A percentile compares a stretch with the other conserved stretches of the same genome.
These are phyloP conservation scores for Sinopyrophorus schimmeli DNA, from an alignment of 2,888 invertebrate species.

Conservation along the genomic window DNA sequence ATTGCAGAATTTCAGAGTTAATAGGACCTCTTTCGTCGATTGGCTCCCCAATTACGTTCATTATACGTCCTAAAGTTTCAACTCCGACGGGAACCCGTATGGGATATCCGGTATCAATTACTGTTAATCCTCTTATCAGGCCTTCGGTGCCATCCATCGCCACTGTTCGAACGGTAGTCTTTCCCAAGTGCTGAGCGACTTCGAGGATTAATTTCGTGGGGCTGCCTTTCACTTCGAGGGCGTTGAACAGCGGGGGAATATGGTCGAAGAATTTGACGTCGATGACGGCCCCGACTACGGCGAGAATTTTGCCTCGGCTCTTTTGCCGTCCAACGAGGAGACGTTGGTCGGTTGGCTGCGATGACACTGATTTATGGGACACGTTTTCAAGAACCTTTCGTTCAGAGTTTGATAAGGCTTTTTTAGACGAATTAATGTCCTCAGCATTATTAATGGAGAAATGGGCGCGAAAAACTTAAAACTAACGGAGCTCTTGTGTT, in stretches of 20 bases:
- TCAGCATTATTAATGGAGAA: no score
- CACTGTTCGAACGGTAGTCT: conserved; percentile 85
- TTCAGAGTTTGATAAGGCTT: no score
- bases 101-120: conserved; percentile 81
- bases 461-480: no score
- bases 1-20: conserved; percentile 70
- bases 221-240: conserved; percentile 86
- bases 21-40: conserved; percentile 94
- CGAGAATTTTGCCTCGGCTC: conserved; percentile 83
- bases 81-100: conserved; percentile 92
- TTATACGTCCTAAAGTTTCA: conserved; percentile 88
- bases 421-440: no score
- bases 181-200: conserved; percentile 63
- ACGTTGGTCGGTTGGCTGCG: no score
- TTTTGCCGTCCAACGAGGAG: no score
- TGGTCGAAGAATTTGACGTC: conserved; percentile 89
- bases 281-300: conserved; percentile 96
- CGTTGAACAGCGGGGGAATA: conserved; percentile 91
- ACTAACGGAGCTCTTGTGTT: no score
- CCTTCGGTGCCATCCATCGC: conserved; percentile 96
- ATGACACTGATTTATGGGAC: no score
- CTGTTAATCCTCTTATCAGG: conserved; percentile 81
- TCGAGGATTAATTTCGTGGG: conserved; percentile 82
- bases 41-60: conserved; percentile 88
- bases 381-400: no score